Base-by-base conservation (phyloP, 2,888 invertebrate genomes). In the Apamea sordens region DNA sequence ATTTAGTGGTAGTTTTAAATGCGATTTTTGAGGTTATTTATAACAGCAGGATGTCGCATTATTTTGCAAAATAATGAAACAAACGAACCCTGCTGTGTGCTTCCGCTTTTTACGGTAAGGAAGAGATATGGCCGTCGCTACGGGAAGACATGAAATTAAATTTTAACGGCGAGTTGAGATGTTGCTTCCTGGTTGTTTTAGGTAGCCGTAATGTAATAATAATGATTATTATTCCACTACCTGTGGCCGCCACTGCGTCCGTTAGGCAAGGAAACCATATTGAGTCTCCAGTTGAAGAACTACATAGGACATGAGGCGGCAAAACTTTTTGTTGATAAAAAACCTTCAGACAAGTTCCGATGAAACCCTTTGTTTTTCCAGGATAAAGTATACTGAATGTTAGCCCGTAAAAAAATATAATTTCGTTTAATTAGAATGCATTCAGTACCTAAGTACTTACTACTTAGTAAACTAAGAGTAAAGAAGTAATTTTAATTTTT, bases 401-500 rank as follows among this genome's bases (percentile, higher is more conserved):
- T 28, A 18, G 36, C n/a, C 18, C 11, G 5, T 44, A 67, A n/a
- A n/a, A 41, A 41, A n/a, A 41, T n/a, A 41, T n/a, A n/a, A n/a
- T n/a, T n/a, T 15, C 13, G 15, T 70, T 70, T 32, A 5, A 24
- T 50, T 32, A 24, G 32, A 24, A 69, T 50, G 8, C 0, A 24
- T 32, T 32, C 21, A 32, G 50, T 50, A n/a, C n/a, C n/a, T n/a
- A 8, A 21, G 50, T 11, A 32, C 15, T n/a, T 24, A n/a, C n/a
- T n/a, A n/a, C 0, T 65, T 18, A 65, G 24, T 65, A 41, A 41
- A 41, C 0, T 41, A 41, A 41, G 41, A 41, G 13, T 21, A 71
- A 41, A 59, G 6, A 28, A 59, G 1, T 41, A 32, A 32, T 63
- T 63, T 32, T 21, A 81, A 32, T 59, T 15, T 77, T 86, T 80